These are phyloP conservation scores for Tyrannus savana DNA, from an alignment of 2,113 vertebrate genomes.

Conservation along the genomic window DNA sequence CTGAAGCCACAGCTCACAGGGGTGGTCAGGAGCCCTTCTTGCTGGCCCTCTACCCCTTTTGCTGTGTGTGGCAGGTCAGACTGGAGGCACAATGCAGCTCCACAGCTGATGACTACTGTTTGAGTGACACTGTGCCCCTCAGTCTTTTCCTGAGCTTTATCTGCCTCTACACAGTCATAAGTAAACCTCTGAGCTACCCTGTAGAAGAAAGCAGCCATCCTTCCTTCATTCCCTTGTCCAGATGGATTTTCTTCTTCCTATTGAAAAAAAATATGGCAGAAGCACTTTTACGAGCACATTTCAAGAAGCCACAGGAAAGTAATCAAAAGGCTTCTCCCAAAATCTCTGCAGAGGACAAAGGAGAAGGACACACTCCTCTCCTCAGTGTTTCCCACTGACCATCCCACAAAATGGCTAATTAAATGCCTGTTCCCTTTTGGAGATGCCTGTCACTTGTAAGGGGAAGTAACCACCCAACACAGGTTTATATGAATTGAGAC, in stretches of 20 bases:
- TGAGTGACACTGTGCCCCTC: fast-evolving
- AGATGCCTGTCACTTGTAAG: neutral
- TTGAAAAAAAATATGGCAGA: neutral
- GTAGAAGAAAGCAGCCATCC: neutral
- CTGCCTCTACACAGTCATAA: neutral
- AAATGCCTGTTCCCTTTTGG: neutral
- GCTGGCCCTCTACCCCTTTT: neutral
- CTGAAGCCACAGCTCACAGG: neutral
- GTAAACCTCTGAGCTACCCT: neutral
- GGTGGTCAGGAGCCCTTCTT: neutral
- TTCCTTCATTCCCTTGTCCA: neutral
- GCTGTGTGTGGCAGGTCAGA: neutral
- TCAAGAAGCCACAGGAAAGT: neutral
- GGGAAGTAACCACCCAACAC: neutral
- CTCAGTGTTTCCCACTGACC: neutral
- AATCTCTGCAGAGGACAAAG: neutral
- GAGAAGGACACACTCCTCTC: neutral
- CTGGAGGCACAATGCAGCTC: neutral
- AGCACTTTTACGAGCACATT: neutral
- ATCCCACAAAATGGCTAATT: neutral
- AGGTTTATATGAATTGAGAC: neutral
- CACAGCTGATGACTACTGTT: neutral
- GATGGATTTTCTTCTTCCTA: neutral
- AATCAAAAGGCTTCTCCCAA: neutral
- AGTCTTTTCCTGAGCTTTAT: neutral